Evolutionary conservation across 2,113 vertebrate genomes (phyloP), one percentile per base, ranked within the genome.

Genomic region (Clarias magur): DNA sequence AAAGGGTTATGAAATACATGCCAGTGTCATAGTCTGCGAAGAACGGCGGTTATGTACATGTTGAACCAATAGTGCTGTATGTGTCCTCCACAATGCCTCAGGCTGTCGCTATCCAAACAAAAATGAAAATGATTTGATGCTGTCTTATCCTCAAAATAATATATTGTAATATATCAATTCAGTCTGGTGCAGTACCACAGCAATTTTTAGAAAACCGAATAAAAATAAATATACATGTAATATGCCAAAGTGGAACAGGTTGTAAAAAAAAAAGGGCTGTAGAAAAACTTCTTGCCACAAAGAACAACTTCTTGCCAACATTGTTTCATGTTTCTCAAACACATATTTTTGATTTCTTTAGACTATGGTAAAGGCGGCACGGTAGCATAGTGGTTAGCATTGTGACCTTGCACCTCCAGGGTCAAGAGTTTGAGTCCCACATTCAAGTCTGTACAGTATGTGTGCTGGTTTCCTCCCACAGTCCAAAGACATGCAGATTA

Each of bases 1-100:
- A 82, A 48, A 87, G 82, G 56, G 34, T 59, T 84, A n/a, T 79
- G 27, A 81, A 65, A 86, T 34, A 56, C 13, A 70, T 23, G 16
- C 21, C 93, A 86, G 91, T 93, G 91, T 93, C 92, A 91, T 89
- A 88, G 89, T 85, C 90, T 57, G n/a, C 60, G 3, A 60, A 60
- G 42, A 30, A 68, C 17, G 25, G 62, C 53, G 57, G 53, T 56
- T 56, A 57, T 76, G 42, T 78, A 38, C 15, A 34, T 48, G 73
- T 76, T n/a, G 21, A 76, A 54, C 42, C 73, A 48, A 8, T 48
- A 48, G 48, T 75, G 25, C 38, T 25, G 38, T 73, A 42, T 73
- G 70, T 73, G 70, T 42, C 34, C 17, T 73, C 17, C 34, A 73
- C 34, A 73, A 12, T 73, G 42, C 34, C 19, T 42, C 70, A 11